phyloP scores from a whole-genome alignment of 2,888 invertebrate genomes.

The Troglohyphantes excavatus region DNA sequence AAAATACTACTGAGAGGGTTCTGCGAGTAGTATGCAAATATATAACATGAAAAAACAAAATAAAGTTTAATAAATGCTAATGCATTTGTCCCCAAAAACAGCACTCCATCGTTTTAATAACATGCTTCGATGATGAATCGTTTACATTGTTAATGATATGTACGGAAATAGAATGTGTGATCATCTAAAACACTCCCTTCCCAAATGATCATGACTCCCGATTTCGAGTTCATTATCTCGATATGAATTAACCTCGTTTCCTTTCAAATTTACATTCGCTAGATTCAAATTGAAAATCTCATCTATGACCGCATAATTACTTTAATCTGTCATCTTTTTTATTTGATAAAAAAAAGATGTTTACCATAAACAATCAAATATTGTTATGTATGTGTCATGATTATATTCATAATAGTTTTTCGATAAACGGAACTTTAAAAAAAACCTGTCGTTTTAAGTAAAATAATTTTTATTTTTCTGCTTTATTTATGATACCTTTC shows the following conservation, averaged over 20 bases:
- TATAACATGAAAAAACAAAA: not conserved
- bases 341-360: no score
- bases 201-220: constrained; percentile 18
- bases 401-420: no score
- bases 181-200: constrained; percentile 6
- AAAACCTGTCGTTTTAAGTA: no score
- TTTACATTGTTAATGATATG: constrained; percentile 14
- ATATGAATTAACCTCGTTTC: constrained; percentile 15
- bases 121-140: not conserved
- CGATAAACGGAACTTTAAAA: no score
- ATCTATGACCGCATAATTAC: no score
- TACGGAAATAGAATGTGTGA: constrained; percentile 21
- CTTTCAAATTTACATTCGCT: not conserved
- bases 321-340: no score
- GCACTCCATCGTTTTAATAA: not conserved
- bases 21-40: no score
- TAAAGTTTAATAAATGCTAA: not conserved
- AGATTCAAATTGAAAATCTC: constrained; percentile 24
- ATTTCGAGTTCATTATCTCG: constrained; percentile 33
- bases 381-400: no score
- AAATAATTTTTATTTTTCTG: no score
- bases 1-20: no score
- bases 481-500: no score
- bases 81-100: not conserved
- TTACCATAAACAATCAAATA: no score